A percentile compares a stretch with the other conserved stretches of the same genome.
Evolutionary conservation across 2,888 invertebrate species (phyloP).

Genomic region (Drosophila macrospina): DNA sequence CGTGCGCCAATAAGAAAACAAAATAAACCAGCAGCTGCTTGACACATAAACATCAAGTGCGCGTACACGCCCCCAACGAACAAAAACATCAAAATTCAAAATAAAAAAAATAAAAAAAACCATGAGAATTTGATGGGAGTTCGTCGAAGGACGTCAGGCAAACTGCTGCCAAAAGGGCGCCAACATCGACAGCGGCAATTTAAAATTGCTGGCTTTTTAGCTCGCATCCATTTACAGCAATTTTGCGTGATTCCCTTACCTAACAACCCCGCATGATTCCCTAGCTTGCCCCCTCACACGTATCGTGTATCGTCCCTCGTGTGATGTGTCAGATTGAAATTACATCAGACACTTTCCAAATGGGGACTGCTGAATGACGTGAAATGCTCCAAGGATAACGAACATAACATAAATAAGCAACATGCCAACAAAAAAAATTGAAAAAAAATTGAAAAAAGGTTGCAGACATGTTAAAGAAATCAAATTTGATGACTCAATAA

Average conservation of each 20-base stretch:
- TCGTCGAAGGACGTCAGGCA: constrained; percentile 28
- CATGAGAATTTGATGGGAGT: constrained; percentile 20
- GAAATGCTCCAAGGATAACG: constrained; percentile 57
- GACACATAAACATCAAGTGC: constrained; percentile 80
- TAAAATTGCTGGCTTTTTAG: constrained; percentile 80
- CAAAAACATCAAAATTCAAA: constrained; percentile 12
- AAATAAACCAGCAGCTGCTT: constrained; percentile 69
- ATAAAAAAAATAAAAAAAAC: constrained; percentile 1
- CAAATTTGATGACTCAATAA: constrained; percentile 79
- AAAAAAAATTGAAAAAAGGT: constrained; percentile 62
- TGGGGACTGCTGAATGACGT: constrained; percentile 49
- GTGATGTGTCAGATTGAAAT: constrained; percentile 75
- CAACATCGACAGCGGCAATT: constrained; percentile 71
- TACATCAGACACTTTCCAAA: constrained; percentile 68
- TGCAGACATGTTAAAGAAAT: constrained; percentile 62
- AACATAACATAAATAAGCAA: constrained; percentile 64
- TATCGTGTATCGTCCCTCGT: constrained; percentile 52
- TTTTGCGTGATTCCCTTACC: constrained; percentile 60
- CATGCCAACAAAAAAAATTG: constrained; percentile 54
- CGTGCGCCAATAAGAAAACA: constrained; percentile 47
- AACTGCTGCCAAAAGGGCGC: constrained; percentile 39
- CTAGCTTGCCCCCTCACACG: constrained; percentile 20
- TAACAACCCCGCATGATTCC: background rate
- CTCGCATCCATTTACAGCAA: constrained; percentile 81
- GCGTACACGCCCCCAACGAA: constrained; percentile 45